Evolutionary conservation across 2,888 invertebrate species (phyloP), one percentile per base, ranked within the genome.

Genomic region (Andrena camellia): DNA sequence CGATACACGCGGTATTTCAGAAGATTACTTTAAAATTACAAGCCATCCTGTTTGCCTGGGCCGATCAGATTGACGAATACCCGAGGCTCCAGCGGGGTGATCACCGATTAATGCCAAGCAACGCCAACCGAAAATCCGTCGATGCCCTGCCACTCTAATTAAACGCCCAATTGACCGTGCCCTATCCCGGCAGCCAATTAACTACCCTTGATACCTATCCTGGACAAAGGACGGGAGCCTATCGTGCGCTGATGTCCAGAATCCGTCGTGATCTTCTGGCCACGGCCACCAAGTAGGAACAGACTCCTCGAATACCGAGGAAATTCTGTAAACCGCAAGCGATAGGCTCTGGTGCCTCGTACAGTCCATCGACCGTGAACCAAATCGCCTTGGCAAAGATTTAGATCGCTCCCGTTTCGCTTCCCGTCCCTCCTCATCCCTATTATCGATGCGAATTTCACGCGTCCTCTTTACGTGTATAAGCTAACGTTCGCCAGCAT

Each of bases 151-250:
- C 72, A 81, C 84, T 67, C 80, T 84, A 80, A 79, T 84, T 78
- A 80, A 76, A 84, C 71, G 80, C 54, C 73, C 76, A 83, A 83
- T 83, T 83, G 82, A 66, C 76, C 82, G 33, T 72, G 10, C 72
- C 66, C 54, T 72, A 69, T 59, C 72, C 23, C 57, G 68, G 26
- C 71, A 72, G 64, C 83, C 77, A 81, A 79, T 82, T 74, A 81
- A 82, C 81, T 62, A 74, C 26, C 76, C 71, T 31, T 77, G 82
- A 83, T 69, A 69, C 83, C 81, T 33, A 59, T 26, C 69, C 73
- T 66, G 63, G 73, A 81, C 81, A 80, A 81, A 75, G 82, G 82
- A 26, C 52, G 60, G 29, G 60, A 42, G 33, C 8, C 70, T 66
- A 81, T 81, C 67, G 57, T 10, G 26, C 75, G 35, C 48, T n/a